A percentile compares a stretch with the other conserved stretches of the same genome.
Evolutionary conservation across 1,140 invertebrate genomes (phyloP).

Genomic region (Eciton burchellii): DNA sequence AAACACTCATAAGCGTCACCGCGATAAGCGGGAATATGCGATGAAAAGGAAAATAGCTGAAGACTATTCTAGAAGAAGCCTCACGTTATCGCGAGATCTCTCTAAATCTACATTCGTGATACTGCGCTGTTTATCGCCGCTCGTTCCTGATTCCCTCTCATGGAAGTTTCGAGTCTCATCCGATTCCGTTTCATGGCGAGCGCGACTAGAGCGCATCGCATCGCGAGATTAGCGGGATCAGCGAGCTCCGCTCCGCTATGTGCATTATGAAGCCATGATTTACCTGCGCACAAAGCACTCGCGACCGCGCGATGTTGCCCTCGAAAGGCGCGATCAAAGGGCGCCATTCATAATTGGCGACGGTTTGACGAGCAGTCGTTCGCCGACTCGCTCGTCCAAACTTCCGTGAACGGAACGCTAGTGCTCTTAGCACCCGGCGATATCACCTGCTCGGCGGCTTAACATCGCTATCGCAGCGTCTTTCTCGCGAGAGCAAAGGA

Average conservation of each 20-base stretch:
- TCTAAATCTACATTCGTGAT: background rate
- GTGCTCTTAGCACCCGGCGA: too few relatives aligned
- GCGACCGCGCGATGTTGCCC: conserved; percentile 40
- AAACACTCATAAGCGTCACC: background rate
- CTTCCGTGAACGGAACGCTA: conserved; percentile 59
- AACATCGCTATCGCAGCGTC: conserved; percentile 8
- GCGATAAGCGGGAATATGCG: too few relatives aligned
- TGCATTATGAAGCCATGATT: conserved; percentile 34
- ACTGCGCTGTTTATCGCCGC: background rate
- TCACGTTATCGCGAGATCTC: background rate
- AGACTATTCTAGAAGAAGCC: too few relatives aligned
- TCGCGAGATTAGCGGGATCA: conserved; percentile 55
- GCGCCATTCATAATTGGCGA: conserved; percentile 76
- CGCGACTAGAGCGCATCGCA: background rate
- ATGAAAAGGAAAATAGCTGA: too few relatives aligned
- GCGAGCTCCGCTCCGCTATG: conserved; percentile 36
- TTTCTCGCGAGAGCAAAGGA: conserved; percentile 30
- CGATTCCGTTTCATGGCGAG: background rate
- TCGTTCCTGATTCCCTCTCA: background rate
- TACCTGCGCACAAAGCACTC: conserved; percentile 67
- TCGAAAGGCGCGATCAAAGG: conserved; percentile 69
- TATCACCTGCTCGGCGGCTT: background rate
- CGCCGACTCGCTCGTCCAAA: conserved; percentile 34
- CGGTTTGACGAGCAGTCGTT: conserved; percentile 52
- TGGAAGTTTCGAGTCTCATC: background rate